A percentile compares a stretch with the other conserved stretches of the same genome.
phyloP scores from a whole-genome alignment of 2,113 vertebrate species.

The Tor tambroides region DNA sequence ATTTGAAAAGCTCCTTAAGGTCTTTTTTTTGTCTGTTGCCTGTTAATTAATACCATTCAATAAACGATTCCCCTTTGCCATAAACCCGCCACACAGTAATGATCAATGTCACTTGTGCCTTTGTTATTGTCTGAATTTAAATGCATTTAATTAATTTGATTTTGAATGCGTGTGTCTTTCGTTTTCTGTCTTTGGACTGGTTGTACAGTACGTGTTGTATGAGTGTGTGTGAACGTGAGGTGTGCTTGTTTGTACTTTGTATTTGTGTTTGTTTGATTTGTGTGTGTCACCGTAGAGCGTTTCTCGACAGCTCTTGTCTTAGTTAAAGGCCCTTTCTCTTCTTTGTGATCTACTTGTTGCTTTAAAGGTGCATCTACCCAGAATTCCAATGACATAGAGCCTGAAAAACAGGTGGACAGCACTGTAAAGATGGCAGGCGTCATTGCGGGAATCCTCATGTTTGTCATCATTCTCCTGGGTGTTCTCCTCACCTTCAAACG shows the following conservation, averaged over 20 bases:
- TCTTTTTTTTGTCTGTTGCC: slow-evolving; percentile 42
- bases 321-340: slow-evolving; percentile 56
- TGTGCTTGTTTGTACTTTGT: background rate
- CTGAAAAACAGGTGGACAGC: slow-evolving; percentile 94
- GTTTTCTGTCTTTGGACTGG: background rate
- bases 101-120: slow-evolving; percentile 31
- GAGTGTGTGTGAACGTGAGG: slow-evolving; percentile 31
- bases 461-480: slow-evolving; percentile 94
- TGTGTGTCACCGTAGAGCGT: slow-evolving; percentile 42
- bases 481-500: slow-evolving; percentile 96
- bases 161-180: slow-evolving; percentile 12
- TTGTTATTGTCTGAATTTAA: slow-evolving; percentile 28
- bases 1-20: background rate
- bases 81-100: slow-evolving; percentile 33
- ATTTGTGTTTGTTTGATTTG: slow-evolving; percentile 22
- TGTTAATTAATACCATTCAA: slow-evolving; percentile 39
- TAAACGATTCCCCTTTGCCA: slow-evolving; percentile 42
- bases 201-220: background rate
- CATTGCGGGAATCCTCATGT: slow-evolving; percentile 95
- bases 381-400: slow-evolving; percentile 94
- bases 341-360: slow-evolving; percentile 59
- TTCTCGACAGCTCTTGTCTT: slow-evolving; percentile 45
- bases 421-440: slow-evolving; percentile 96
- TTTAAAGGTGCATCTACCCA: slow-evolving; percentile 91
- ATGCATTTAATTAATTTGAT: background rate